Conservation (phyloP, 2,797 vertebrate genomes). For the Tapirus indicus region DNA sequence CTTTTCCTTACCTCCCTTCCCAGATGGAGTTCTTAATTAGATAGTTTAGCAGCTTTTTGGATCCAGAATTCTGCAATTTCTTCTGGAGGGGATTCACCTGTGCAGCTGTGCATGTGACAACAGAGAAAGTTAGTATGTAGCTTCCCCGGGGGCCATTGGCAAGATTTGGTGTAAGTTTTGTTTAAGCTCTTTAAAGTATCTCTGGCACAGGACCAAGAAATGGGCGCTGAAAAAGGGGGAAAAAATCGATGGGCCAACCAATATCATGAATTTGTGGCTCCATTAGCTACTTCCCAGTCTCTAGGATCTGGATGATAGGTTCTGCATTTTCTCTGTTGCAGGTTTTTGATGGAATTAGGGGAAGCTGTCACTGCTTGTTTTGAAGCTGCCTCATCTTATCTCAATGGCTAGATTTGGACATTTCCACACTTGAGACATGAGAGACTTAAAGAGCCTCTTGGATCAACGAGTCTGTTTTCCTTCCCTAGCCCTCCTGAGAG, state of each 20-base stretch:
- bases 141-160: slow-evolving; percentile 44
- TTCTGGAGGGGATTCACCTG: background rate
- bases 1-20: background rate
- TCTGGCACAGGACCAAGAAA: slow-evolving; percentile 76
- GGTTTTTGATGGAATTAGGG: slow-evolving; percentile 63
- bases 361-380: slow-evolving; percentile 43
- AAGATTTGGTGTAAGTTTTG: slow-evolving; percentile 80
- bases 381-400: slow-evolving; percentile 59
- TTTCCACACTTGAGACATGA: slow-evolving; percentile 56
- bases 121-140: slow-evolving; percentile 53
- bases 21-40: background rate
- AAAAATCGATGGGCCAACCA: slow-evolving; percentile 80
- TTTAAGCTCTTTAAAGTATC: slow-evolving; percentile 81
- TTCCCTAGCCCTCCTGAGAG: slow-evolving; percentile 52
- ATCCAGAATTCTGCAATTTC: background rate
- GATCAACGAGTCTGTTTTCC: slow-evolving; percentile 77
- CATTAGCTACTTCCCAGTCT: slow-evolving; percentile 81
- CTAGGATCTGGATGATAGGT: slow-evolving; percentile 60
- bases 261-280: slow-evolving; percentile 78
- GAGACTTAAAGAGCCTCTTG: slow-evolving; percentile 66
- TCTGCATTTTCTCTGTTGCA: slow-evolving; percentile 76
- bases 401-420: slow-evolving; percentile 50
- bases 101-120: background rate
- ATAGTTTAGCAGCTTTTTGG: background rate
- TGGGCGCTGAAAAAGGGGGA: slow-evolving; percentile 36